Evolutionary conservation across 1,140 invertebrate species (phyloP).

Genomic region (Hestina assimilis): DNA sequence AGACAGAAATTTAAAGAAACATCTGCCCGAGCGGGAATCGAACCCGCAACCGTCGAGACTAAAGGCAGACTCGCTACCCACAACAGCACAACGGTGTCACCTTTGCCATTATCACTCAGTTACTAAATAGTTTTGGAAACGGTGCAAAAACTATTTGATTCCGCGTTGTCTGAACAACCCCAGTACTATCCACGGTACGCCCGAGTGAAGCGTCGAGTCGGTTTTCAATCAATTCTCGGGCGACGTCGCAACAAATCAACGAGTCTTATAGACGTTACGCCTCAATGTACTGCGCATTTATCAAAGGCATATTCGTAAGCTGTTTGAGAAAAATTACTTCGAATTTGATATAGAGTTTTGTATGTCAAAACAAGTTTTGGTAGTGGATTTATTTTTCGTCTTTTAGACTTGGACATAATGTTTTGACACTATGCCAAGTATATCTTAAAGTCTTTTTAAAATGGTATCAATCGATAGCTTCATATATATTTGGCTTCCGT

Average conservation of each 20-base stretch:
- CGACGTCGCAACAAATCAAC: conserved; percentile 31
- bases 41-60: no score
- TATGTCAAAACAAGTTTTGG: background rate
- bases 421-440: no score
- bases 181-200: conserved; percentile 4
- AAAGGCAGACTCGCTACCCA: no score
- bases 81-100: no score
- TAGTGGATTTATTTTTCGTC: background rate
- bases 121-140: no score
- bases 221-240: conserved; percentile 36
- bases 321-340: background rate
- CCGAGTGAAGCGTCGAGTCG: conserved; percentile 24
- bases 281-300: conserved; percentile 5
- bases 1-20: no score
- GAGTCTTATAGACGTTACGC: conserved; percentile 22
- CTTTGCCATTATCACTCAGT: no score
- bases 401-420: no score
- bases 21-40: no score
- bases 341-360: background rate
- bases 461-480: no score
- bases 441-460: no score
- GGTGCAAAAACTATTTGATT: background rate
- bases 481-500: no score
- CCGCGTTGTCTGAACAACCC: background rate
- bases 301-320: background rate